Conservation (phyloP, 2,797 vertebrate genomes). For the Xyrichtys novacula region DNA sequence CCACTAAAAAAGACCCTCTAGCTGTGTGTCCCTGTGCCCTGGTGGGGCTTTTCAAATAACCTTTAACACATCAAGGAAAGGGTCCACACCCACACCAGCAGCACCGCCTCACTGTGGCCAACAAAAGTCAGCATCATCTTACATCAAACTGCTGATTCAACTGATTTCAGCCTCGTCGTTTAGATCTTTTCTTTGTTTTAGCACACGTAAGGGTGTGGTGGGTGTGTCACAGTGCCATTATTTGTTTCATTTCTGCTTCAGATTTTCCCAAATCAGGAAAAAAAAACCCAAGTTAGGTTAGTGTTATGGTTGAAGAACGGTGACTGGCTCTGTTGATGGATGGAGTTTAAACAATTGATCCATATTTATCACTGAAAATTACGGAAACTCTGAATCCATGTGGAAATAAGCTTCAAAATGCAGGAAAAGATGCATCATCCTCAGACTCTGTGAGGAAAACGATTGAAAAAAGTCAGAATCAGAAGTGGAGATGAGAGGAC, state of each 20-base stretch:
- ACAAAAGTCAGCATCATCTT: not conserved
- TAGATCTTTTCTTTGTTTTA: constrained; percentile 6
- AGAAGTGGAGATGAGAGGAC: not conserved
- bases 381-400: not conserved
- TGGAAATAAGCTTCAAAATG: not conserved
- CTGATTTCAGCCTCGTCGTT: constrained; percentile 9
- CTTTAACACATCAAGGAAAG: constrained; percentile 17
- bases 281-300: not conserved
- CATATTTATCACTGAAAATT: not conserved
- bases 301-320: not conserved
- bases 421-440: not conserved
- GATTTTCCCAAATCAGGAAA: not conserved
- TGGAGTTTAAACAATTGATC: constrained; percentile 10
- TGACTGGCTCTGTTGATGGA: not conserved
- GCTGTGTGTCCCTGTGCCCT: constrained; percentile 15
- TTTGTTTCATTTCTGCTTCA: not conserved
- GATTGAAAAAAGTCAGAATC: constrained; percentile 3
- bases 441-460: not conserved
- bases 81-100: constrained; percentile 11
- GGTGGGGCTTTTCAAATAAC: constrained; percentile 31
- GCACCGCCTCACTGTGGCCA: constrained; percentile 9
- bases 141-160: constrained; percentile 40
- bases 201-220: not conserved
- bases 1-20: constrained; percentile 27
- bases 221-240: not conserved